A percentile compares a stretch with the other conserved stretches of the same genome.
These are phyloP conservation scores for Callopanchax toddi DNA, from an alignment of 2,113 vertebrate species.

Conservation along the genomic window DNA sequence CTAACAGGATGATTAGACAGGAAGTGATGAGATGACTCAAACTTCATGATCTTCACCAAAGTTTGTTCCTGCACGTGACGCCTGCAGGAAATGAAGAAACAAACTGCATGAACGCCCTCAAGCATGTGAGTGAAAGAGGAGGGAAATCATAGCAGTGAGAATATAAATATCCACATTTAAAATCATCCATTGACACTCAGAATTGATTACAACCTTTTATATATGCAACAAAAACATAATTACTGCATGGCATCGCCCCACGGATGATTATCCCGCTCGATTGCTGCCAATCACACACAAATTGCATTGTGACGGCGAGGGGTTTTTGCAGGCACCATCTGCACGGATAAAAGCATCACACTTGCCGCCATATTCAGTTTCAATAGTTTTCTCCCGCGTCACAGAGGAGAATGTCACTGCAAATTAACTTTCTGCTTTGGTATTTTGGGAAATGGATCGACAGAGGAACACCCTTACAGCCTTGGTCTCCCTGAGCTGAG, in stretches of 20 bases:
- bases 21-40: slow-evolving; percentile 14
- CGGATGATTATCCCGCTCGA: slow-evolving; percentile 50
- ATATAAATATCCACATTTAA: slow-evolving; percentile 51
- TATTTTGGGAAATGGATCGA: slow-evolving; percentile 25
- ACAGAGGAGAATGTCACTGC: slow-evolving; percentile 43
- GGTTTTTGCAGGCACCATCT: slow-evolving; percentile 58
- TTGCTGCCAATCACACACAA: slow-evolving; percentile 66
- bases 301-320: slow-evolving; percentile 55
- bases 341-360: slow-evolving; percentile 42
- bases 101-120: not conserved
- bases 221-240: slow-evolving; percentile 52
- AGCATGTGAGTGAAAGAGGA: slow-evolving; percentile 9
- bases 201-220: slow-evolving; percentile 69
- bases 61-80: slow-evolving; percentile 15
- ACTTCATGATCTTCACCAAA: slow-evolving; percentile 1
- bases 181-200: slow-evolving; percentile 40
- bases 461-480: slow-evolving; percentile 47
- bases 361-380: slow-evolving; percentile 19
- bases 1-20: not conserved
- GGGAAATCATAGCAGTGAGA: slow-evolving; percentile 1
- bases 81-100: slow-evolving; percentile 31
- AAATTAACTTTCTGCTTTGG: slow-evolving; percentile 36
- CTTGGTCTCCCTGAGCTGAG: slow-evolving; percentile 34
- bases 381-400: slow-evolving; percentile 48
- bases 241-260: slow-evolving; percentile 37